Percentiles rank a stretch among this genome's conserved stretches.
phyloP scores from a whole-genome alignment of 2,888 invertebrate genomes.

The Parnassius apollo region DNA sequence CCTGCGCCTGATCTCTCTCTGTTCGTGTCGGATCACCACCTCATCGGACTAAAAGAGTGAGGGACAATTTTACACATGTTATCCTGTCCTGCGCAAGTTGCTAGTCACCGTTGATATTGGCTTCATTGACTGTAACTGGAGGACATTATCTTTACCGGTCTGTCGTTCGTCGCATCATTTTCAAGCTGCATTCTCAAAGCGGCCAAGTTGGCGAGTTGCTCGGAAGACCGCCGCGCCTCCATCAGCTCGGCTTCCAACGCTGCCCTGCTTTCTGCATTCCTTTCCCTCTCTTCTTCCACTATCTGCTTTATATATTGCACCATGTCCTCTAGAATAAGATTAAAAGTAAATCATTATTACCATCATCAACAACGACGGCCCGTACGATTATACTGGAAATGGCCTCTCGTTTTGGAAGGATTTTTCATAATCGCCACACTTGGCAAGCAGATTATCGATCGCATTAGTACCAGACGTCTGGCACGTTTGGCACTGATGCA shows the following conservation, averaged over 20 bases:
- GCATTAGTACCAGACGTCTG: no score
- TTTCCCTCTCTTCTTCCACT: conserved; percentile 66
- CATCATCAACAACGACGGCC: background rate
- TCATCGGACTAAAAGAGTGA: no score
- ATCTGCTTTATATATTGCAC: conserved; percentile 63
- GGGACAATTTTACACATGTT: no score
- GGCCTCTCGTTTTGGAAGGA: background rate
- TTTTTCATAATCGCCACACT: no score
- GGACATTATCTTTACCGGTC: conserved; percentile 45
- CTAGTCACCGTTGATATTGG: no score
- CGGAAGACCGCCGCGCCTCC: conserved; percentile 61
- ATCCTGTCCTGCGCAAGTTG: no score
- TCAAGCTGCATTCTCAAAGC: conserved; percentile 59
- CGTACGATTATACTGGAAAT: background rate
- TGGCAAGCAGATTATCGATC: no score
- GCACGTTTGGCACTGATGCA: no score
- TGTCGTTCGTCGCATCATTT: conserved; percentile 44
- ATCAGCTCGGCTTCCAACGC: conserved; percentile 57
- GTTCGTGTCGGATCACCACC: no score
- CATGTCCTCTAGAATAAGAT: conserved; percentile 57
- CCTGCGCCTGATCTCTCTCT: no score
- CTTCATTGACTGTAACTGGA: no score
- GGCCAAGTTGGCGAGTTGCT: conserved; percentile 59
- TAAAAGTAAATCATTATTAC: background rate
- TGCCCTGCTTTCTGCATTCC: conserved; percentile 61